Base-by-base conservation (phyloP, 1,140 invertebrate species). In the Dreissena polymorpha region DNA sequence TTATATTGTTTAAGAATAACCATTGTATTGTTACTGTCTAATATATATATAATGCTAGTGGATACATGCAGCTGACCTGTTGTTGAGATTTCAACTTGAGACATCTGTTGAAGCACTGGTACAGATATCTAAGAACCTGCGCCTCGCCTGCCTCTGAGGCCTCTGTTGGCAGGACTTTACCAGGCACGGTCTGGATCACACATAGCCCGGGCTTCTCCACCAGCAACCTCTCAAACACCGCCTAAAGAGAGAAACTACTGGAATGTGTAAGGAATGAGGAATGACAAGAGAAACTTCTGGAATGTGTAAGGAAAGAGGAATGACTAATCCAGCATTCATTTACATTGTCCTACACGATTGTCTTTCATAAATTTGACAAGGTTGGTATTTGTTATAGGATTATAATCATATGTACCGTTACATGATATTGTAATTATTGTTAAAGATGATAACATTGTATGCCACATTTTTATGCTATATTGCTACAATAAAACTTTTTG, bases 191-290 rank as follows among this genome's bases (percentile, higher is more conserved):
- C 27, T n/a, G 16, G 0, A 83, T 29, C 12, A 83, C 81, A 10
- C 16, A 27, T n/a, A 29, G 10, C 0, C 63, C 72, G 39, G 81
- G 81, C 23, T 76, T 76, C 18, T 83, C 73, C 29, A 83, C 23
- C 65, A 83, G 63, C 49, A 83, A 71, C n/a, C 81, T 39, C 53
- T 83, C 81, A 83, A 83, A 83, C 5, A 83, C 81, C 63, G 81
- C 81, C 81, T 83, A 27, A 23, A 74, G 14, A 49, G 5, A 18
- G 18, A 14, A 72, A 51, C 16, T 3, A 72, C 70, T 49, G 6
- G 8, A 18, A 23, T 69, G n/a, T 39, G 2, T 39, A 39, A 39
- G 39, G 39, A 39, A 39, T 39, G 8, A 39, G 39, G 8, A 2
- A n/a, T n/a, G 60, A 63, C 23, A 57, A 49, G 5, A 18, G 18